These are phyloP conservation scores for Stigmatopora argus DNA, from an alignment of 2,113 vertebrate species.

Conservation along the genomic window DNA sequence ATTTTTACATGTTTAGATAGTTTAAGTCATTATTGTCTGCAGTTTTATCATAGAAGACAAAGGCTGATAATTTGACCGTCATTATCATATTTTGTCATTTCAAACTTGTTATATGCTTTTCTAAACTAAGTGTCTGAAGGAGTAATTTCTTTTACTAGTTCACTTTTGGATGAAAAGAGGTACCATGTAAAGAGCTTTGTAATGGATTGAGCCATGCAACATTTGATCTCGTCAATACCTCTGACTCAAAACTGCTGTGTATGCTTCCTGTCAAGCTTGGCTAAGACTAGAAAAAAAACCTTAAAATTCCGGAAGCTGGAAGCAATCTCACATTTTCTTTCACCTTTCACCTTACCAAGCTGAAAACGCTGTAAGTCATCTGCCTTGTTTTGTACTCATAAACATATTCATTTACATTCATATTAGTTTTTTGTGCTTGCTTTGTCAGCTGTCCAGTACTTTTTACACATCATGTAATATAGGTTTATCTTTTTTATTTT, in stretches of 20 bases:
- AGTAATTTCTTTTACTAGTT: constrained; percentile 3
- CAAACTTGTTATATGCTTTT: constrained; percentile 16
- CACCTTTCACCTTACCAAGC: constrained; percentile 10
- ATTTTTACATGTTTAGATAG: constrained; percentile 3
- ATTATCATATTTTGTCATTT: neutral
- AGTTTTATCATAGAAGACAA: constrained; percentile 8
- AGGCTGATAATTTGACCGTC: constrained; percentile 9
- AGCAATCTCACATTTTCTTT: constrained; percentile 8
- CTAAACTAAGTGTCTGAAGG: neutral
- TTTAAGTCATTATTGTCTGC: constrained; percentile 3
- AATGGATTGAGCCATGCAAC: neutral
- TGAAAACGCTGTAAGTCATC: constrained; percentile 19
- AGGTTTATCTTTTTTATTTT: constrained; percentile 12
- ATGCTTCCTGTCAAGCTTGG: constrained; percentile 29
- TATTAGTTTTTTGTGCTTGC: constrained; percentile 28
- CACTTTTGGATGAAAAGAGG: neutral
- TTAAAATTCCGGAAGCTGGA: neutral
- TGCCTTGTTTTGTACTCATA: constrained; percentile 28
- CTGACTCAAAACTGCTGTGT: constrained; percentile 49
- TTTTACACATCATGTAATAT: constrained; percentile 28
- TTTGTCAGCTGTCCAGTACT: constrained; percentile 16
- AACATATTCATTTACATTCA: constrained; percentile 65
- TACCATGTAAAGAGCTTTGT: neutral
- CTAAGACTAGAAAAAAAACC: constrained; percentile 8
- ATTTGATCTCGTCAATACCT: constrained; percentile 11